Percentiles rank a stretch among this genome's conserved stretches.
phyloP scores from a whole-genome alignment of 2,888 invertebrate genomes.

The Heliconius ethilla region DNA sequence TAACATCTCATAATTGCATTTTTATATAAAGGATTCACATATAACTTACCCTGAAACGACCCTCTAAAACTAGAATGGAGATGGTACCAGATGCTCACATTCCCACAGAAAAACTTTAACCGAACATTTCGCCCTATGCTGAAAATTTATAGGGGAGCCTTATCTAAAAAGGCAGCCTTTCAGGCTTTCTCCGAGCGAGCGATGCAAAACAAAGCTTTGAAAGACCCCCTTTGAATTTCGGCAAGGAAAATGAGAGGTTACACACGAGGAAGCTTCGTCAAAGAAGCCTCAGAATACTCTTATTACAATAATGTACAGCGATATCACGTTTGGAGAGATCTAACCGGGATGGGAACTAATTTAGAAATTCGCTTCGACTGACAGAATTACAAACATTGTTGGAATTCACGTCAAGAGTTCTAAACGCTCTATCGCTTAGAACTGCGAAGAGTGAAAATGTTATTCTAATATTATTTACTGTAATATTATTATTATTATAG shows the following conservation, averaged over 20 bases:
- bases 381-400: conserved; percentile 20
- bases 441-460: not conserved
- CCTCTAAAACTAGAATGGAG: conserved; percentile 66
- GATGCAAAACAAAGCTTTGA: conserved; percentile 82
- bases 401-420: conserved; percentile 15
- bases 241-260: conserved; percentile 80
- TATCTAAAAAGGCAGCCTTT: conserved; percentile 81
- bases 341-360: conserved; percentile 48
- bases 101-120: conserved; percentile 74
- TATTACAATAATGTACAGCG: conserved; percentile 78
- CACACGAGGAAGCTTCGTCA: conserved; percentile 64
- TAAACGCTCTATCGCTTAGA: not conserved
- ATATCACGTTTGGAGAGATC: conserved; percentile 69
- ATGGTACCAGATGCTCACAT: conserved; percentile 70
- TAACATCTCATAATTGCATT: conserved; percentile 36
- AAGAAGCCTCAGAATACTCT: conserved; percentile 73
- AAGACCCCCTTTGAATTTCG: conserved; percentile 79
- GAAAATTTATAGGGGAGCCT: conserved; percentile 77
- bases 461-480: not conserved
- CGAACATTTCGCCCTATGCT: conserved; percentile 68
- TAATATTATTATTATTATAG: too few species aligned
- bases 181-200: conserved; percentile 73
- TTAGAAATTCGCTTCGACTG: conserved; percentile 32
- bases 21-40: conserved; percentile 31
- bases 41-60: conserved; percentile 55